Evolutionary conservation across 2,113 vertebrate genomes (phyloP), one percentile per base, ranked within the genome.

Genomic region (Corythaeola cristata): DNA sequence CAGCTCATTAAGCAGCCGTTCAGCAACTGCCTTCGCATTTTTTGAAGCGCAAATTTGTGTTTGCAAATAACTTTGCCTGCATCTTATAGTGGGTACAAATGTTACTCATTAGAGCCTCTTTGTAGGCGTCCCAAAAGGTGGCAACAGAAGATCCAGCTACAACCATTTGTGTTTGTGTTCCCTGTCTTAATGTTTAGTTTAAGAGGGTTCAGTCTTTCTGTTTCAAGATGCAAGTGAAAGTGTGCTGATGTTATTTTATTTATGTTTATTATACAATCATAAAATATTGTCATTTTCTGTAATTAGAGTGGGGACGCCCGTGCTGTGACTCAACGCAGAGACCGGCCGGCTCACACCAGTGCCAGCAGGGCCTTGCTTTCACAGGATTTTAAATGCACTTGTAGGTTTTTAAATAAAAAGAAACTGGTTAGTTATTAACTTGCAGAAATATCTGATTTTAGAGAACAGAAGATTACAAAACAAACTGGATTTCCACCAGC

Each of bases 371-470:
- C 90, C 78, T 71, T 39, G 80, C 90, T 97, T 82, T 86, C 91
- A 88, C 5, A 73, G 90, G 64, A 68, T 92, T 75, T 80, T 11
- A 92, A 97, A 92, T 39, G 86, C 59, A 72, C 88, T 73, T 28
- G 77, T 50, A 71, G 90, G 84, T 59, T 96, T 94, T 95, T 67
- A 92, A 97, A 93, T 94, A 39, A 95, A 95, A 97, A 94, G 69
- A 93, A 88, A 76, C 75, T 63, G 74, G 96, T 97, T 97, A 96
- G 94, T 90, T 92, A 97, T 97, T 97, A 97, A 97, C 97, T 55
- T 66, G 80, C 30, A 91, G 94, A 90, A 97, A 94, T 93, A 97
- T 95, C 97, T 96, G 96, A 97, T 97, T 93, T 96, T 97, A 80
- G 85, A 27, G 95, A 96, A 86, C 83, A 74, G 76, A 88, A 85